Percentiles rank a stretch among this genome's conserved stretches.
Conservation (phyloP, 2,113 vertebrate species). For the Corythaeola cristata region DNA sequence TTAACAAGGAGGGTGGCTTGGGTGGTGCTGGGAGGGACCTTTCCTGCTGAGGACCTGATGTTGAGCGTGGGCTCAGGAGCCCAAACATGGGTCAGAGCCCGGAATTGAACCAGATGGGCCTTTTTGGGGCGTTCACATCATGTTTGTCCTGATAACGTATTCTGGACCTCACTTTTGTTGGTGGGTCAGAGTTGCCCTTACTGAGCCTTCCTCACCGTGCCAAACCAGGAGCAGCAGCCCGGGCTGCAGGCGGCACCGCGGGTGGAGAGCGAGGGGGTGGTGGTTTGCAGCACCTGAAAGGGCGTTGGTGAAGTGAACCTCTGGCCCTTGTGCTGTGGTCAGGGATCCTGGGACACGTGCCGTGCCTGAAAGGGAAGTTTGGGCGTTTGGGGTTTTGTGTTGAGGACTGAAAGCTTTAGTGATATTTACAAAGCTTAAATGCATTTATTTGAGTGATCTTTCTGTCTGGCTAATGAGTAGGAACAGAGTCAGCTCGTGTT, state of each 20-base stretch:
- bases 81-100: not conserved
- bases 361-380: not conserved
- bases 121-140: rapidly evolving
- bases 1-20: not conserved
- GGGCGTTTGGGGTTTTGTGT: not conserved
- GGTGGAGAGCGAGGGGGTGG: not conserved
- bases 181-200: not conserved
- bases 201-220: not conserved
- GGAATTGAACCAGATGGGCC: not conserved
- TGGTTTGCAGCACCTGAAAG: not conserved
- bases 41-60: not conserved
- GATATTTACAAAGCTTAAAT: not conserved
- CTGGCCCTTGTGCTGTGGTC: rapidly evolving
- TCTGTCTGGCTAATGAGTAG: not conserved
- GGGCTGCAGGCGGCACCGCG: not conserved
- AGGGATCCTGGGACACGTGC: rapidly evolving
- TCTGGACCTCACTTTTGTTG: not conserved
- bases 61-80: not conserved
- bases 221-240: rapidly evolving
- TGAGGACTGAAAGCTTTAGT: not conserved
- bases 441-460: not conserved
- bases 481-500: not conserved
- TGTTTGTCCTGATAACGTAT: rapidly evolving
- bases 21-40: not conserved
- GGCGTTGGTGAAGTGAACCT: not conserved